A percentile compares a stretch with the other conserved stretches of the same genome.
Evolutionary conservation across 23 tunicate genomes (phyloP).

Genomic region (Oikopleura vanhoeffeni): DNA sequence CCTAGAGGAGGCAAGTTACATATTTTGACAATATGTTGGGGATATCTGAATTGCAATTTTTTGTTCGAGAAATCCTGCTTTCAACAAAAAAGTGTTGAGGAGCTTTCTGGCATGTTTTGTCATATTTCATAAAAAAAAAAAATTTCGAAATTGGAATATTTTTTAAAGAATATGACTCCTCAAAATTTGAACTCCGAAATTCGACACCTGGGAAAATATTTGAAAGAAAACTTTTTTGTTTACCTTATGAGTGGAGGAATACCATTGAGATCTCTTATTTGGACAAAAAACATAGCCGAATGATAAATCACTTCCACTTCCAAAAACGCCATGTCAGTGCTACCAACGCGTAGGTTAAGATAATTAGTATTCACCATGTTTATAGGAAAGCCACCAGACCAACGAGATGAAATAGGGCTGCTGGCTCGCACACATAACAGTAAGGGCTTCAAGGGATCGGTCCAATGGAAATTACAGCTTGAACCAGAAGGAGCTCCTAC

Average conservation of each 20-base stretch:
- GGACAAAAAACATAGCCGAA: neutral
- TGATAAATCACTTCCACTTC: neutral
- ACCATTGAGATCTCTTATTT: neutral
- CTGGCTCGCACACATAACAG: slow-evolving; percentile 50
- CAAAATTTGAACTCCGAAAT: too few species aligned
- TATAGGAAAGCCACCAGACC: slow-evolving; percentile 93
- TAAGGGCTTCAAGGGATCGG: slow-evolving; percentile 18
- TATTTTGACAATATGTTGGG: too few species aligned
- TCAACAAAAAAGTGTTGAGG: too few species aligned
- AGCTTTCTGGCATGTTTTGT: too few species aligned
- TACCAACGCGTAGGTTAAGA: neutral
- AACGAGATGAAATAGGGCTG: slow-evolving; percentile 35
- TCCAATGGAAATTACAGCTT: slow-evolving; percentile 64
- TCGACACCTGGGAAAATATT: too few species aligned
- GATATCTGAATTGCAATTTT: too few species aligned
- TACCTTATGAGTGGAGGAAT: neutral
- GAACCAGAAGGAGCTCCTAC: slow-evolving; percentile 26
- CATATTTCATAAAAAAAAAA: too few species aligned
- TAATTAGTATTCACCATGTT: slow-evolving; percentile 16
- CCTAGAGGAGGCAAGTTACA: too few species aligned
- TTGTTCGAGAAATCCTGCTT: too few species aligned
- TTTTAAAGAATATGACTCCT: too few species aligned
- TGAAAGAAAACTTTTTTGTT: too few species aligned
- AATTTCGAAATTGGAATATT: too few species aligned
- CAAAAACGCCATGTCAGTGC: neutral